Evolutionary conservation across 2,888 invertebrate species (phyloP), one percentile per base, ranked within the genome.

Genomic region (Platynereis dumerilii): DNA sequence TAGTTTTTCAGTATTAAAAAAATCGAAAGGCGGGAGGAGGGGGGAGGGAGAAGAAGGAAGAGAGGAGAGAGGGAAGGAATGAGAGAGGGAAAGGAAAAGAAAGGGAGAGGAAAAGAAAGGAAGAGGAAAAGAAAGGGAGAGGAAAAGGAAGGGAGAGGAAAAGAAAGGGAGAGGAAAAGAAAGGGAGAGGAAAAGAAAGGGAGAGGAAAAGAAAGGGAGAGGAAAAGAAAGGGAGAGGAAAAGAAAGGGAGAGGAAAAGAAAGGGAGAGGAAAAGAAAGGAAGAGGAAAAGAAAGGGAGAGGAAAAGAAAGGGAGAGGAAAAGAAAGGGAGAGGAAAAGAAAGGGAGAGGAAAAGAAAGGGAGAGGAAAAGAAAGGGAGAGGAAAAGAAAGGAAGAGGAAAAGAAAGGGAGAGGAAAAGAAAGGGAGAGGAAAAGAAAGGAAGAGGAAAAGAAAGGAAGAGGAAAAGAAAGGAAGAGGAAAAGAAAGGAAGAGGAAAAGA

Each of bases 131-230:
- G 44, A n/a, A n/a, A 42, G 44, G n/a, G n/a, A 42, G 44, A 42
- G 44, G n/a, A n/a, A n/a, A n/a, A 42, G 44, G 44, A n/a, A n/a
- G 44, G n/a, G 44, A 42, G 44, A n/a, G 44, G 44, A n/a, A n/a
- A 42, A n/a, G 44, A n/a, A 42, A n/a, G n/a, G 44, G n/a, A n/a
- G n/a, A n/a, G n/a, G 44, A 42, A n/a, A 42, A n/a, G 44, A n/a
- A 42, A 15, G n/a, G 44, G 12, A n/a, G 44, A 42, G 44, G 44
- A n/a, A 42, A n/a, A 42, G 44, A 42, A n/a, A 42, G 44, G n/a
- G 44, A 42, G 44, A 42, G 44, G 44, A n/a, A 42, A n/a, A n/a
- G 44, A 42, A n/a, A 42, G 44, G n/a, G 44, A 42, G 44, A 42
- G 44, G n/a, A n/a, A n/a, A n/a, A 42, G 44, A 42, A 42, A 42